Evolutionary conservation across 2,113 vertebrate species (phyloP).

Genomic region (Hypocryptadius cinnamomeus): DNA sequence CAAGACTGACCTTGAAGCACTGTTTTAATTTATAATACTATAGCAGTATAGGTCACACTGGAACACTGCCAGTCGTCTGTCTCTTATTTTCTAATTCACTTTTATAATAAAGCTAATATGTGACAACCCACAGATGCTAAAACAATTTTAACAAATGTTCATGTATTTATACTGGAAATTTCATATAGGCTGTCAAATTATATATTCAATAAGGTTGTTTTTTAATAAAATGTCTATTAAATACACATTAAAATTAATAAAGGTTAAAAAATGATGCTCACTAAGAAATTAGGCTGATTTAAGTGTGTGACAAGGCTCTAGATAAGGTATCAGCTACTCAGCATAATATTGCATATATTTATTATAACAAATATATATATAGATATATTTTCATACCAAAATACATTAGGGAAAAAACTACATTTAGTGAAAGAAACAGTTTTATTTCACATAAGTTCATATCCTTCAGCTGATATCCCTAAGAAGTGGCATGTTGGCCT

Average conservation of each 20-base stretch:
- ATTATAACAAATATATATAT: not conserved
- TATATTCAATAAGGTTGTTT: not conserved
- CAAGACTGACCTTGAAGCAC: not conserved
- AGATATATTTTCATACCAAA: not conserved
- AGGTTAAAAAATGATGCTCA: conserved; percentile 9
- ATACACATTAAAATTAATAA: conserved; percentile 18
- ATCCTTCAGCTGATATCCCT: not conserved
- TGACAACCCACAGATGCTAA: not conserved
- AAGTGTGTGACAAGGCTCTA: not conserved
- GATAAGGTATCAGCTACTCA: not conserved
- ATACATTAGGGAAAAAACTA: not conserved
- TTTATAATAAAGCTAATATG: not conserved
- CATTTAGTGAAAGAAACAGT: not conserved
- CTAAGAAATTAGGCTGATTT: conserved; percentile 30
- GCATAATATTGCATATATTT: not conserved
- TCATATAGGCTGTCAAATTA: conserved; percentile 10
- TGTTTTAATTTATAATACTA: not conserved
- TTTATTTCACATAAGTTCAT: not conserved
- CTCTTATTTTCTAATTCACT: not conserved
- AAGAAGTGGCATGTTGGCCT: not conserved
- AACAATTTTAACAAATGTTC: conserved; percentile 21
- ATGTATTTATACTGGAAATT: conserved; percentile 1
- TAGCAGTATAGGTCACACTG: not conserved
- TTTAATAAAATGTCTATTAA: conserved; percentile 29
- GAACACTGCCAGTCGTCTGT: not conserved